Conservation (phyloP, 1,140 invertebrate species). For the Drosophila trapezifrons region DNA sequence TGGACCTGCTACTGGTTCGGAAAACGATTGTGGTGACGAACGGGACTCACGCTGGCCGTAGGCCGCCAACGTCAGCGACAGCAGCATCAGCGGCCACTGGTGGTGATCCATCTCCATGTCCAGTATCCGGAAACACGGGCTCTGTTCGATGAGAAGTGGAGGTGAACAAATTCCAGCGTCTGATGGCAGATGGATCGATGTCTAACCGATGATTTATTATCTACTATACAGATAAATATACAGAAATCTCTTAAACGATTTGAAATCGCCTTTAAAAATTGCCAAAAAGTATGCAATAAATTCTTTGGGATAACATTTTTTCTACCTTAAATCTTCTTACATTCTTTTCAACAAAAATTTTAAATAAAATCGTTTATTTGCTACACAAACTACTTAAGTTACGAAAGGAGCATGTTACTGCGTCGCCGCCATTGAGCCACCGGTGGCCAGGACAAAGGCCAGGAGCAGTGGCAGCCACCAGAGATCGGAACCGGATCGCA, state of each 20-base stretch:
- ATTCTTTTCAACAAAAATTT: not conserved
- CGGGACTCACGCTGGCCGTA: not conserved
- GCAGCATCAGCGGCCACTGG: constrained; percentile 14
- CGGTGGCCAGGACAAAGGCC: constrained; percentile 1
- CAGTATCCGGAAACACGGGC: not conserved
- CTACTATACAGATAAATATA: too few species aligned
- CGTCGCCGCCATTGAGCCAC: not conserved
- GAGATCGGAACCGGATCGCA: not conserved
- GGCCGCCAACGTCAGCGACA: constrained; percentile 12
- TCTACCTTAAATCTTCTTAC: too few species aligned
- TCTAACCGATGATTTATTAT: not conserved
- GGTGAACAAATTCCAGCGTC: not conserved
- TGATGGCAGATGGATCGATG: not conserved
- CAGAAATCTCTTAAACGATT: too few species aligned
- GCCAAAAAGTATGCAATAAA: too few species aligned
- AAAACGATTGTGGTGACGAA: too few species aligned
- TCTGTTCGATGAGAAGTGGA: not conserved
- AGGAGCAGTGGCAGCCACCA: constrained; percentile 6
- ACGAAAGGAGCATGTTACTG: not conserved
- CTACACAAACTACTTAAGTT: constrained; percentile 8
- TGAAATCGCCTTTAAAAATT: too few species aligned
- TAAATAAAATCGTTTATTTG: constrained; percentile 15
- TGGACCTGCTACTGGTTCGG: not conserved
- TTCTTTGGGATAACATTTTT: too few species aligned
- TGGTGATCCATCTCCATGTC: constrained; percentile 9